A percentile compares a stretch with the other conserved stretches of the same genome.
Conservation (phyloP, 2,113 vertebrate genomes). For the Alectura lathami region DNA sequence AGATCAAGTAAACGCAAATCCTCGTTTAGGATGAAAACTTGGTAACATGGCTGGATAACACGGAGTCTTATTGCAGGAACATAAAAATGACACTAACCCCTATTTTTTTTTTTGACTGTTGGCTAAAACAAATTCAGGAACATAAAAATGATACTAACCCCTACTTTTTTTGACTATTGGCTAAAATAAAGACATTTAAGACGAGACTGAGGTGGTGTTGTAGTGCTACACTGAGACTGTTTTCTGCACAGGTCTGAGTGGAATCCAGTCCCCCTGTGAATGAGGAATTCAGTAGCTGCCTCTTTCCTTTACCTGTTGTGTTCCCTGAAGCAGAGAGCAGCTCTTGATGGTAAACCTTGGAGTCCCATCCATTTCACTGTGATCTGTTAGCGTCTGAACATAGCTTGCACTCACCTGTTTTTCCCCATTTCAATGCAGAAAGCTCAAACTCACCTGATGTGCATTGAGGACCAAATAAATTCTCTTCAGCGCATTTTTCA, state of each 20-base stretch:
- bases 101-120: background rate
- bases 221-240: background rate
- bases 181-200: background rate
- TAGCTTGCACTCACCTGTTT: background rate
- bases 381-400: background rate
- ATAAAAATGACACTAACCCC: background rate
- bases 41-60: background rate
- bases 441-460: constrained; percentile 76
- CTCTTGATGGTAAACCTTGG: background rate
- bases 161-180: background rate
- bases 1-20: background rate
- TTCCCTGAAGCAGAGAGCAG: background rate
- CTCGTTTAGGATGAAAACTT: background rate
- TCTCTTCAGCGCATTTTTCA: constrained; percentile 83
- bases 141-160: background rate
- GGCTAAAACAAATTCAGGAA: background rate
- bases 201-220: background rate
- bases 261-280: background rate
- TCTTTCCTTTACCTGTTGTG: background rate
- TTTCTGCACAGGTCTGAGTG: background rate
- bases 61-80: background rate
- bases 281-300: background rate
- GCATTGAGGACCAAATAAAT: constrained; percentile 83
- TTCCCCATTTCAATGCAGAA: background rate
- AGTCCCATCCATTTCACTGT: background rate